Evolutionary conservation across 2,113 vertebrate species (phyloP).

Genomic region (Ammospiza caudacuta): DNA sequence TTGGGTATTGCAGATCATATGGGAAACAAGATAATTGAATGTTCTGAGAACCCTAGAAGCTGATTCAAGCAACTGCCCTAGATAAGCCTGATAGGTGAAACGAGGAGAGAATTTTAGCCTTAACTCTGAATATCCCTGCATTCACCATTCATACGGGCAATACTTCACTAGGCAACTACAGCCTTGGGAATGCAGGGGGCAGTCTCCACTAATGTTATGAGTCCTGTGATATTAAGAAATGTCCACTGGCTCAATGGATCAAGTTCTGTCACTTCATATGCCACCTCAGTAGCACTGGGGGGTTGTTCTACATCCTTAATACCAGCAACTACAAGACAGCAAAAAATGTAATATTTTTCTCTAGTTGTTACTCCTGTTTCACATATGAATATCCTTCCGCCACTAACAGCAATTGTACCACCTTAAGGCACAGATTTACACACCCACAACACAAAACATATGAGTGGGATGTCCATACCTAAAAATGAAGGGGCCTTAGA

Average conservation of each 20-base stretch:
- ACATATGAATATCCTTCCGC: neutral
- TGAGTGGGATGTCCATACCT: rapidly evolving
- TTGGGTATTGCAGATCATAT: conserved; percentile 45
- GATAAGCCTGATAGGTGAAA: conserved; percentile 51
- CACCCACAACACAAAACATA: neutral
- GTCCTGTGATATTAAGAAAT: neutral
- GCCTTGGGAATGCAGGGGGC: neutral
- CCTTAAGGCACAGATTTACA: neutral
- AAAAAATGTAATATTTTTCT: neutral
- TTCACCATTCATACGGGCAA: neutral
- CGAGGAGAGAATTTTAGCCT: neutral
- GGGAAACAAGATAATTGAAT: conserved; percentile 68
- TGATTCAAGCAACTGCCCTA: conserved; percentile 52
- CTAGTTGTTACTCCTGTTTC: neutral
- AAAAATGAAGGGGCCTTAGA: neutral
- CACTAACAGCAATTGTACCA: neutral
- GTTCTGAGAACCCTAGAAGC: conserved; percentile 50
- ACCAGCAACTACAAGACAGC: neutral
- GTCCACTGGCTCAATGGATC: neutral
- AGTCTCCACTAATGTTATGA: neutral
- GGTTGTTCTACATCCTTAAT: neutral
- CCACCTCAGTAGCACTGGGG: neutral
- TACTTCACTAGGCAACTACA: neutral
- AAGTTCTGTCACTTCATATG: neutral
- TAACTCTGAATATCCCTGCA: conserved; percentile 35